These are phyloP conservation scores for Apis dorsata DNA, from an alignment of 1,140 invertebrate genomes.

Conservation along the genomic window DNA sequence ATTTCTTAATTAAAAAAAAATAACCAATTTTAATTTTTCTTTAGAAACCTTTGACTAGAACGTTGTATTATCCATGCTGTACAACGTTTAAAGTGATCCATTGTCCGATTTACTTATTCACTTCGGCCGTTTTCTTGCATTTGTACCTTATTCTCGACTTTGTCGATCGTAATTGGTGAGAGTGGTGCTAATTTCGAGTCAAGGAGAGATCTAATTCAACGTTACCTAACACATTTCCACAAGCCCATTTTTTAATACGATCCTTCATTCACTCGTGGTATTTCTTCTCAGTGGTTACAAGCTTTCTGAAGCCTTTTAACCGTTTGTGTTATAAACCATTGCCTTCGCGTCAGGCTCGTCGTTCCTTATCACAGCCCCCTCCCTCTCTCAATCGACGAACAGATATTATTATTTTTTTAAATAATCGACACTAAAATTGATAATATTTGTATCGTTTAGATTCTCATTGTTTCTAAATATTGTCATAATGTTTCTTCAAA, in stretches of 20 bases:
- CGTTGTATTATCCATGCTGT: too few relatives aligned
- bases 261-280: constrained; percentile 41
- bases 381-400: too few relatives aligned
- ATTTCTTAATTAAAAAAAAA: too few relatives aligned
- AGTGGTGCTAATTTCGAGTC: constrained; percentile 30
- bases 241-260: constrained; percentile 37
- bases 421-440: too few relatives aligned
- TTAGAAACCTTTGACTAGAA: too few relatives aligned
- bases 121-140: background rate
- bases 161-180: background rate
- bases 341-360: constrained; percentile 26
- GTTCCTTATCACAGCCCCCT: background rate
- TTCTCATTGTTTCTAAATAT: too few relatives aligned
- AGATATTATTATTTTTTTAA: background rate
- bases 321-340: constrained; percentile 63
- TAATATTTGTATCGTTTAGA: too few relatives aligned
- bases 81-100: background rate
- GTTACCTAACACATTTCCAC: constrained; percentile 38
- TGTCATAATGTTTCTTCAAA: too few relatives aligned
- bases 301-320: constrained; percentile 72
- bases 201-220: constrained; percentile 43
- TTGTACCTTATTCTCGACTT: background rate
- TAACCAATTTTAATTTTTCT: too few relatives aligned
- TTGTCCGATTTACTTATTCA: background rate
- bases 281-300: constrained; percentile 66